Evolutionary conservation across 2,888 invertebrate species (phyloP).

Genomic region (Aphodius granarius): DNA sequence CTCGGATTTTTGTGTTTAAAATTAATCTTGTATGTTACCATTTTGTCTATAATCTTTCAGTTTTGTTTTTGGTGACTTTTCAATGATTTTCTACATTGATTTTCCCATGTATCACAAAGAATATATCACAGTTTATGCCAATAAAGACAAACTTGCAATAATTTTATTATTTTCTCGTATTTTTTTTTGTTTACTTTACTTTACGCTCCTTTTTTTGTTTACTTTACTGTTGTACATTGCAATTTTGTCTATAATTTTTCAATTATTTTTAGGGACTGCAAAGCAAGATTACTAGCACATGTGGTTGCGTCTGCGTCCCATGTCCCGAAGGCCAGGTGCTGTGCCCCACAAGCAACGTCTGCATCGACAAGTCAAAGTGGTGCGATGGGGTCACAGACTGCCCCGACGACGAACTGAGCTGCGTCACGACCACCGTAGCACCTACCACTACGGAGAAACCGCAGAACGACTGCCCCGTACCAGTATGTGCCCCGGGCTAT

Average conservation of each 20-base stretch:
- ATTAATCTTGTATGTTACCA: no score
- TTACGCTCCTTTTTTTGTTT: no score
- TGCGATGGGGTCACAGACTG: slow-evolving; percentile 83
- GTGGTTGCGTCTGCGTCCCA: slow-evolving; percentile 73
- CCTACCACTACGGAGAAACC: slow-evolving; percentile 32
- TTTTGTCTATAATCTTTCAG: no score
- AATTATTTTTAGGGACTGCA: neutral
- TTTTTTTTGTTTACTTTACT: neutral
- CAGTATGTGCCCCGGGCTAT: slow-evolving; percentile 58
- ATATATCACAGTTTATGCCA: no score
- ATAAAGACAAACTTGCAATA: no score
- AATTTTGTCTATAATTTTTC: neutral
- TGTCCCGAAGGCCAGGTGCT: slow-evolving; percentile 68
- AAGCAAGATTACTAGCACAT: slow-evolving; percentile 55
- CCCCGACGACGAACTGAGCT: slow-evolving; percentile 77
- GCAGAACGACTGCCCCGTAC: slow-evolving; percentile 50
- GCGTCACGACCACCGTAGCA: slow-evolving; percentile 45
- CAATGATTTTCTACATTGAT: no score
- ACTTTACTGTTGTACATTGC: slow-evolving; percentile 12
- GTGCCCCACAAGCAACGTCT: slow-evolving; percentile 75
- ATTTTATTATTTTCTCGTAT: no score
- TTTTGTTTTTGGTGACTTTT: no score
- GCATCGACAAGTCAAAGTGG: slow-evolving; percentile 71
- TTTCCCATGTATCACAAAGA: no score
- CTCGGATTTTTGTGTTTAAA: no score